Conservation (phyloP, 92 coral and sea anemone species). For the Palythoa heliodiscus region DNA sequence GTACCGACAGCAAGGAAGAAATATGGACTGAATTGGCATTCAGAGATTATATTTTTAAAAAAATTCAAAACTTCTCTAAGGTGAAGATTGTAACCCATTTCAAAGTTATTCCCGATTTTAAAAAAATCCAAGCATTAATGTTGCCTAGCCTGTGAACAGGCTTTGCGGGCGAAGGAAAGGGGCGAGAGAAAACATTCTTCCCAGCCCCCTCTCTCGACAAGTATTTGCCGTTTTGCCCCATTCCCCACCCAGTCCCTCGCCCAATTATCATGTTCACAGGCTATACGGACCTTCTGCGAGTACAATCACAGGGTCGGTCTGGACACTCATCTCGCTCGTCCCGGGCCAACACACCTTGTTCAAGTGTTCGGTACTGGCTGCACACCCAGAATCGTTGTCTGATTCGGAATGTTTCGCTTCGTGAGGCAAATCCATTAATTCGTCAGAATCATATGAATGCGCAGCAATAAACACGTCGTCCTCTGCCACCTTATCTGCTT, state of each 20-base stretch:
- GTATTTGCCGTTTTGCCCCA: too few relatives aligned
- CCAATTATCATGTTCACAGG: slow-evolving; percentile 29
- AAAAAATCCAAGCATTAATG: background rate
- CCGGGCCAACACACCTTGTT: slow-evolving; percentile 50
- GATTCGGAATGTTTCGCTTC: slow-evolving; percentile 24
- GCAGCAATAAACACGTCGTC: slow-evolving; percentile 16
- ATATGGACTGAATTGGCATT: background rate
- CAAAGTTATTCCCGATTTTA: background rate
- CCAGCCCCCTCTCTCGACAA: slow-evolving; percentile 1
- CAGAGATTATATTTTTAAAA: background rate
- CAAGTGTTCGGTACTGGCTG: slow-evolving; percentile 37
- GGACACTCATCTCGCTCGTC: slow-evolving; percentile 39
- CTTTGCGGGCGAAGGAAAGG: slow-evolving; percentile 17
- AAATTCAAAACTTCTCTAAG: background rate
- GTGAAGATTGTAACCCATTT: background rate
- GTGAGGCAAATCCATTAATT: background rate
- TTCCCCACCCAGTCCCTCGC: slow-evolving; percentile 35
- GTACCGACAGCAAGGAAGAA: background rate
- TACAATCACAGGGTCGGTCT: slow-evolving; percentile 46
- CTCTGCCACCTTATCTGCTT: background rate
- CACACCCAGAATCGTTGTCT: slow-evolving; percentile 38
- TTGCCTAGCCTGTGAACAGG: slow-evolving; percentile 40
- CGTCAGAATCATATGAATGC: slow-evolving; percentile 28
- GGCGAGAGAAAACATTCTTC: slow-evolving; percentile 23
- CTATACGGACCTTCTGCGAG: slow-evolving; percentile 53